Percentiles rank a stretch among this genome's conserved stretches.
These are phyloP conservation scores for Xenopus tropicalis DNA, from an alignment of 2,113 vertebrate genomes.

Conservation along the genomic window UCB_Xtro_10.0 CM004443.2:88372001-88372500, in stretches of 20 bases:
- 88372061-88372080: slow-evolving; percentile 75
- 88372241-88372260: not conserved
- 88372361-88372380: too few relatives aligned
- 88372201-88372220: slow-evolving; percentile 82
- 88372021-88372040: slow-evolving; percentile 70
- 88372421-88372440: too few relatives aligned
- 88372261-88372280: not conserved
- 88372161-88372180: slow-evolving; percentile 70
- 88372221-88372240: slow-evolving; percentile 61
- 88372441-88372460: too few relatives aligned
- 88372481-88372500: too few relatives aligned
- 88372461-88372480: too few relatives aligned
- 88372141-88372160: slow-evolving; percentile 78
- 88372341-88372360: too few relatives aligned
- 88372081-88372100: slow-evolving; percentile 78
- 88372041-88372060: slow-evolving; percentile 77
- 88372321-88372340: too few relatives aligned
- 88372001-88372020: too few relatives aligned
- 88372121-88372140: slow-evolving; percentile 73
- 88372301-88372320: too few relatives aligned
- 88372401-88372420: too few relatives aligned
- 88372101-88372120: slow-evolving; percentile 74
- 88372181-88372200: slow-evolving; percentile 77
- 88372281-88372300: too few relatives aligned
- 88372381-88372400: too few relatives aligned